A percentile compares a stretch with the other conserved stretches of the same genome.
phyloP scores from a whole-genome alignment of 1,140 invertebrate genomes.

The Ceratina calcarata region DNA sequence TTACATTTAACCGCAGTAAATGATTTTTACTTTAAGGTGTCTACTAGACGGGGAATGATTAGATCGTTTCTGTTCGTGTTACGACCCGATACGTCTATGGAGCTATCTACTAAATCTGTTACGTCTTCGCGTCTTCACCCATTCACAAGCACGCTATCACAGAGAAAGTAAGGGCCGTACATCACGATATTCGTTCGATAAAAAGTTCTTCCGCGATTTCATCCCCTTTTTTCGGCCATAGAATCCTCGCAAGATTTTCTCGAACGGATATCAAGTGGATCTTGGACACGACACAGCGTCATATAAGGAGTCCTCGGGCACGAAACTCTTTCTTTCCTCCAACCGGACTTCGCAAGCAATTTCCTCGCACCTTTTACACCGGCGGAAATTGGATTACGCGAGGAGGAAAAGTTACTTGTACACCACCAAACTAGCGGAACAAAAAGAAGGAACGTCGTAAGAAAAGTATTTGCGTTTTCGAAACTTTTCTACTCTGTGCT shows the following conservation, averaged over 20 bases:
- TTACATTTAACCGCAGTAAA: too few relatives aligned
- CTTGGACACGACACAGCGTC: conserved; percentile 56
- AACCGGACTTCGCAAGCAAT: conserved; percentile 58
- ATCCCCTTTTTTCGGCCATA: background rate
- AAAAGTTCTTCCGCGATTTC: conserved; percentile 38
- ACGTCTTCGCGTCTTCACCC: conserved; percentile 3
- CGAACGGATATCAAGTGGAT: conserved; percentile 43
- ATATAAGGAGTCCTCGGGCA: conserved; percentile 48
- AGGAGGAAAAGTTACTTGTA: conserved; percentile 65
- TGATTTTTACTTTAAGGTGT: background rate
- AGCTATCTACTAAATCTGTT: background rate
- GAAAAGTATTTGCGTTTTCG: background rate
- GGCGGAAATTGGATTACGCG: conserved; percentile 72
- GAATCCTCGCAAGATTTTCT: conserved; percentile 23
- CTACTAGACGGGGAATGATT: background rate
- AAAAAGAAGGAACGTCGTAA: background rate
- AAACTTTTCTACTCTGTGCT: background rate
- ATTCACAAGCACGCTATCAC: background rate
- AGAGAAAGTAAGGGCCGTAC: background rate
- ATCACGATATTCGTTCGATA: conserved; percentile 14
- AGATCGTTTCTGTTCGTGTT: conserved; percentile 13
- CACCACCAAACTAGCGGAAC: conserved; percentile 6
- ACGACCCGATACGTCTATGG: background rate
- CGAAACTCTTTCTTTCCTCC: conserved; percentile 57
- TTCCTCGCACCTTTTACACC: conserved; percentile 56